Evolutionary conservation across 2,113 vertebrate species (phyloP), one percentile per base, ranked within the genome.

Genomic region (Hippocampus mohnikei): DNA sequence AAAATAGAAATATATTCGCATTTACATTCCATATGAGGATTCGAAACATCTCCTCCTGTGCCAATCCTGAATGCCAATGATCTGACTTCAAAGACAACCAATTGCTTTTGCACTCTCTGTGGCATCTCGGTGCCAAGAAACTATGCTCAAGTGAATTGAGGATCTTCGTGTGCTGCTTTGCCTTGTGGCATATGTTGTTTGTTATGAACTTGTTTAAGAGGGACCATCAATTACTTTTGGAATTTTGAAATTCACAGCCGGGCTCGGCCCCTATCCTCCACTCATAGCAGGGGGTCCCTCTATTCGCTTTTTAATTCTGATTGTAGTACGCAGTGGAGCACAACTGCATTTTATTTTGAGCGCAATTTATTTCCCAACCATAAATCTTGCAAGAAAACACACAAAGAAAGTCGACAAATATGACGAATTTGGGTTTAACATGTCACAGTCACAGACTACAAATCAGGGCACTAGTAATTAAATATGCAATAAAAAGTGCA

Each of bases 11-110:
- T 63, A n/a, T 6, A 42, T 44, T 16, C 13, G 18, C n/a, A 65
- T 25, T 15, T 44, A 25, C n/a, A n/a, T n/a, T n/a, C n/a, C n/a
- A 16, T 65, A n/a, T 65, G 44, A 46, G n/a, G 15, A 46, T 27
- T 27, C 27, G 15, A 46, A 27, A 27, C 41, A 46, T 65, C 42
- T 64, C n/a, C n/a, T n/a, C 73, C 73, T 59, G 67, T 48, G 40
- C 5, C 55, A 66, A 70, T 37, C 64, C 58, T 66, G 60, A 60
- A 62, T 40, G 64, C 8, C 2, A 70, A 70, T 70, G 40, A 29
- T 9, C 2, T 21, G 33, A 76, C 72, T 71, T 79, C 48, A 78
- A 75, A 69, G 70, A 61, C 66, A 63, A 62, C 56, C 29, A 3
- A 63, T 62, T 37, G 33, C 33, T 37, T 37, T 37, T 37, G 33